Evolutionary conservation across 2,113 vertebrate species (phyloP), one percentile per base, ranked within the genome.

Genomic region (Gorsachius goisagi): DNA sequence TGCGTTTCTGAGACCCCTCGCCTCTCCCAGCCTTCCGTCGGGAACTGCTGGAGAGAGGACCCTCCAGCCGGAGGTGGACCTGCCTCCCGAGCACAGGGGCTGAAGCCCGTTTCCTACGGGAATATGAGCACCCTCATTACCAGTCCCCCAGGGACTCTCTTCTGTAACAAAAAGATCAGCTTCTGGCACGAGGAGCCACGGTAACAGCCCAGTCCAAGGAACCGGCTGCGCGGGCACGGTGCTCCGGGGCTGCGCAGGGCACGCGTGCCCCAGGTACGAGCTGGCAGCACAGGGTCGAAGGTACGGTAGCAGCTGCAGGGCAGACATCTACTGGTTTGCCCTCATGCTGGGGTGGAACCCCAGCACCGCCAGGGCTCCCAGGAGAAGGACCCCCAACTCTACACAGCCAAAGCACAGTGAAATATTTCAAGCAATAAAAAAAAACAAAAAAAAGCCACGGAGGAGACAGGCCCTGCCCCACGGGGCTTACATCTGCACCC

Each of bases 371-470:
- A 12, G 44, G 45, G 63, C 67, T 64, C 41, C 59, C 30, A 16
- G 18, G 23, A 85, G 58, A 27, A 15, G 69, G 44, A 45, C 16
- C 12, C 14, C 50, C 64, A 6, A 1, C 8, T 18, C 37, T 11
- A 12, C 27, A 19, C 12, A 1, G n/a, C 8, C 47, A 9, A 49
- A 23, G 83, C 15, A 35, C 1, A 26, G 20, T 8, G 58, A 49
- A 47, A 90, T 7, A 20, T 62, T 59, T 15, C 0, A 6, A 45
- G 53, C 6, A 4, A 3, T n/a, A 19, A 26, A 9, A 12, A 14
- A 5, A 7, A 19, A 26, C 8, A 12, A 14, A 5, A 7, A 6
- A 35, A 16, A 39, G 9, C 17, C 64, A 16, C 0, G 0, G 85
- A 58, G 44, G 53, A 37, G 47, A 18, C 23, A 1, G 24, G 56